Evolutionary conservation across 2,888 invertebrate genomes (phyloP), one percentile per base, ranked within the genome.

Genomic region (Orchesellides sinensis): DNA sequence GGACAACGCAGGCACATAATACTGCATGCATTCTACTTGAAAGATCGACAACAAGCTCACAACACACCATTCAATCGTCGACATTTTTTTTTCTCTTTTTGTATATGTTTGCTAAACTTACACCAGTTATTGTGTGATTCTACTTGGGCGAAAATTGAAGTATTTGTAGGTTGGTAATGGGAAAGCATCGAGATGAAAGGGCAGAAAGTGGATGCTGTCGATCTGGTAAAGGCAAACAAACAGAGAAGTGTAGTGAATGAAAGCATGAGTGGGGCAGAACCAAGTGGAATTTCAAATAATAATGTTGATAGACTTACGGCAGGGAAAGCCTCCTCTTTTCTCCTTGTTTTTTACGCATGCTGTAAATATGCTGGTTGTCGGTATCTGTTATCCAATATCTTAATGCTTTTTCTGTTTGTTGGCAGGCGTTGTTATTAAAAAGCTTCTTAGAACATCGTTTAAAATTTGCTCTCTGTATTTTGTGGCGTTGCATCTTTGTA

Each of bases 71-170:
- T 29, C 59, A 59, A 29, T 35, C 40, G 40, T 40, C 40, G 21
- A 40, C 63, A 40, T 29, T 61, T 63, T 63, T 40, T 29, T 54
- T 17, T 21, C 54, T 54, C 17, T 23, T n/a, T 61, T 27, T 49
- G 23, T 19, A 29, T 56, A 65, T 81, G 68, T 81, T 81, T 81
- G 68, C 81, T 59, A 69, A 77, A 66, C 78, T 63, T 59, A 75
- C 61, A 80, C 63, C 83, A 63, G 63, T 63, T 61, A 83, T 85
- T 85, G 85, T 85, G 81, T 74, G 59, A 52, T 68, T 70, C 77
- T 81, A 84, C 85, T 86, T 84, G 84, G 83, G 70, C 79, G 78
- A 81, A 86, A 79, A 86, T 86, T 86, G 84, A 86, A 86, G 84
- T 86, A 86, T 86, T 86, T 86, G 84, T 86, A 74, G 72, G 68